Evolutionary conservation across 2,888 invertebrate species (phyloP).

Genomic region (Epinotia demarniana): DNA sequence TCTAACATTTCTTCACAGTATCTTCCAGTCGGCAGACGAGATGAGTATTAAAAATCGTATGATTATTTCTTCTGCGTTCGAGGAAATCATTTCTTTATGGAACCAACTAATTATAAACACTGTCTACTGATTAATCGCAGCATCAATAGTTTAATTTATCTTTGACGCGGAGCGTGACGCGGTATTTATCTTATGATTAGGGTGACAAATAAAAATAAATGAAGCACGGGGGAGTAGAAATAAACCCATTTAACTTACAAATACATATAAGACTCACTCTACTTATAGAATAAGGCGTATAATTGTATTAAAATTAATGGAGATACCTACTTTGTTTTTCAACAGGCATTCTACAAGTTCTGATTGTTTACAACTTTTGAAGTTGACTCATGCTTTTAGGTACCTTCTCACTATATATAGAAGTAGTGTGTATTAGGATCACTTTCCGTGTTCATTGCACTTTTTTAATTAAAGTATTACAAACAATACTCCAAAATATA

Average conservation of each 20-base stretch:
- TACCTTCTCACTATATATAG: background rate
- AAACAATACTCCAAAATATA: constrained; percentile 10
- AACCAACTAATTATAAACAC: constrained; percentile 41
- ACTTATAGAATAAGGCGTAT: background rate
- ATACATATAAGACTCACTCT: too few relatives aligned
- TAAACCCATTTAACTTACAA: constrained; percentile 17
- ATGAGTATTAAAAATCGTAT: constrained; percentile 9
- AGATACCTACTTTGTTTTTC: background rate
- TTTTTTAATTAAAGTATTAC: constrained; percentile 6
- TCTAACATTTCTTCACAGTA: background rate
- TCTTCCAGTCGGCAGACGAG: background rate
- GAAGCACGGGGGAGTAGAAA: constrained; percentile 7
- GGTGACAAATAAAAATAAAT: constrained; percentile 39
- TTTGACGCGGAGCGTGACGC: constrained; percentile 31
- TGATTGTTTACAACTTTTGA: background rate
- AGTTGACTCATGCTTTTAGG: background rate
- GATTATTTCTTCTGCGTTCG: constrained; percentile 27
- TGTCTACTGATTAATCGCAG: constrained; percentile 38
- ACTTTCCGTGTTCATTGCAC: background rate
- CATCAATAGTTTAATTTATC: constrained; percentile 44
- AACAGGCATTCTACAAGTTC: background rate
- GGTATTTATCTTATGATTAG: constrained; percentile 40
- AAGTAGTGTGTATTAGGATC: too few relatives aligned
- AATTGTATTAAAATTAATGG: background rate
- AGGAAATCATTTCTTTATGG: constrained; percentile 28